A percentile compares a stretch with the other conserved stretches of the same genome.
Evolutionary conservation across 2,797 vertebrate genomes (phyloP).

Genomic region (Epinephelus malabaricus): DNA sequence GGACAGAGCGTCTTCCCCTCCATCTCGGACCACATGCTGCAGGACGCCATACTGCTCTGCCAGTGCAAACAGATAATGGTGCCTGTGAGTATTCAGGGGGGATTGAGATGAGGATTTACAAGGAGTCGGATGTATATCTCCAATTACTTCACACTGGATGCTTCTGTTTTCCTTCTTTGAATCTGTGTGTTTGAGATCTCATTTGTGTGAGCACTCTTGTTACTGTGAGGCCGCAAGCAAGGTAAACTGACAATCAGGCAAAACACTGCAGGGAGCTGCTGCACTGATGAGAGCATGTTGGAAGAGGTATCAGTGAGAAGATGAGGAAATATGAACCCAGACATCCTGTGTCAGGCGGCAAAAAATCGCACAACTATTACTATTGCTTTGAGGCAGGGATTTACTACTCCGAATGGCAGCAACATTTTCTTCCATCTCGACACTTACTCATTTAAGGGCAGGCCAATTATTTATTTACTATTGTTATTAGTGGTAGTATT

Average conservation of each 20-base stretch:
- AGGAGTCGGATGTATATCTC: slow-evolving; percentile 1
- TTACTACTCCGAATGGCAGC: neutral
- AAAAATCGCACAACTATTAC: neutral
- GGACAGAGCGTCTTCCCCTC: slow-evolving; percentile 91
- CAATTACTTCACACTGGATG: neutral
- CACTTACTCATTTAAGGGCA: no score
- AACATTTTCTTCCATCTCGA: neutral
- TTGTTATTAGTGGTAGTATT: no score
- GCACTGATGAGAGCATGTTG: neutral
- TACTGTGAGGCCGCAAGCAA: neutral
- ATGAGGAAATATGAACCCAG: neutral
- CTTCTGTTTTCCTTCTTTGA: neutral
- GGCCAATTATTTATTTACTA: no score
- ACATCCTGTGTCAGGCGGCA: neutral
- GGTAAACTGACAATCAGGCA: no score
- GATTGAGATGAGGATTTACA: neutral
- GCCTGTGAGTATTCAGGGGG: slow-evolving; percentile 92
- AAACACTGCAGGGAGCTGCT: neutral
- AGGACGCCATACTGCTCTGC: slow-evolving; percentile 93
- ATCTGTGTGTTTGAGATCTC: neutral
- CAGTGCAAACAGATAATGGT: slow-evolving; percentile 98
- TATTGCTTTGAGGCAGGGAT: neutral
- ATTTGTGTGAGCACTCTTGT: neutral
- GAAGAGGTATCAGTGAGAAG: neutral
- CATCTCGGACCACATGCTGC: slow-evolving; percentile 95